Evolutionary conservation across 2,888 invertebrate genomes (phyloP), one percentile per base, ranked within the genome.

Genomic region (Aromia moschata): DNA sequence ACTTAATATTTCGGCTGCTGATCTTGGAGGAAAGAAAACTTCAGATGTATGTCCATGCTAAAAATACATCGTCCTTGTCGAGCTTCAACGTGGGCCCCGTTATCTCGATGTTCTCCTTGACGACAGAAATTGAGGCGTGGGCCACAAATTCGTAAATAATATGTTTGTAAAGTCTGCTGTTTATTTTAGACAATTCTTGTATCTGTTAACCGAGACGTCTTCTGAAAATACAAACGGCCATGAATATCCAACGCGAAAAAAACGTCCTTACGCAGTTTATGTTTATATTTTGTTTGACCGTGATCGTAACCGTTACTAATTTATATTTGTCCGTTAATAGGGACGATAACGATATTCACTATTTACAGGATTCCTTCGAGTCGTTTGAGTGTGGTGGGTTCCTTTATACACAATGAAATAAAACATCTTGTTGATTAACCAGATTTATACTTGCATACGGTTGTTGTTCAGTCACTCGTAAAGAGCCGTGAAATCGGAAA

Each of bases 71-170:
- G 14, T 15, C 31, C 11, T 45, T 45, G 52, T 41, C 25, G 40
- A 10, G n/a, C 17, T 40, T 16, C 41, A 14, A 33, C 52, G 37
- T 41, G 38, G 37, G 38, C 37, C 31, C 14, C 25, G 31, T 52
- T 52, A 31, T 41, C 41, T 37, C 41, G 11, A 11, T 10, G 52
- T 31, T 25, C 31, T 25, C 7, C 25, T n/a, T n/a, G n/a, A n/a
- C n/a, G 9, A 31, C 40, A 31, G 30, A 52, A 52, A 52, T 41
- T 52, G 52, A 30, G 12, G 17, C 30, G 52, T 52, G 17, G 41
- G 52, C 40, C 31, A 52, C 17, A 52, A 15, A 41, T 33, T 25
- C 38, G 14, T 15, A 30, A 38, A 49, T 41, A 33, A 41, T 40
- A 41, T 41, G 41, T 14, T 31, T 41, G 31, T 18, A 41, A 49